Evolutionary conservation across 2,888 invertebrate genomes (phyloP), one percentile per base, ranked within the genome.

Genomic region (Mactromeris polynyma): DNA sequence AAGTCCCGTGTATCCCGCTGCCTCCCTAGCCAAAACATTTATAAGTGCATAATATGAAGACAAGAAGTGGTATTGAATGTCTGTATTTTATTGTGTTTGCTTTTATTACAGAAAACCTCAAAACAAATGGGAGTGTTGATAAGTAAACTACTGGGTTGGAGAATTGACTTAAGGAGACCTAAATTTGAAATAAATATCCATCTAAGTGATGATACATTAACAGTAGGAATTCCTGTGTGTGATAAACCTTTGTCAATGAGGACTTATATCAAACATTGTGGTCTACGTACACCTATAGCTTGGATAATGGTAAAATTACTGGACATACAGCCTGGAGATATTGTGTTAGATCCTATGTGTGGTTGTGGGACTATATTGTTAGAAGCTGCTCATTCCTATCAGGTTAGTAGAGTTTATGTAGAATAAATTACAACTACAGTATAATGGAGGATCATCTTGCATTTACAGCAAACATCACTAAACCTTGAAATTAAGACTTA

Each of bases 301-400:
- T 95, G 94, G 93, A 95, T 95, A 26, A 94, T 96, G 93, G 89
- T 89, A 26, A 79, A 92, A n/a, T 83, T 94, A 11, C 89, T 91
- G 21, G 82, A 91, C 14, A 91, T 94, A 33, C 90, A 95, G 94
- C 64, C 89, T 79, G 93, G 93, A 82, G 93, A 95, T 83, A 79
- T 92, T n/a, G 94, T 96, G 2, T 78, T 96, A 80, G 96, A 96
- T 90, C 96, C 95, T 3, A 94, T 96, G 95, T 96, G 96, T 94
- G 96, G 96, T 3, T 93, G 94, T 83, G 95, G 91, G 31, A 95
- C 95, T 0, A 93, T 95, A 38, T 90, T 96, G 19, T 40, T 96
- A 11, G 96, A 96, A 86, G 94, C 94, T n/a, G 89, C 90, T n/a
- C 86, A 88, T n/a, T 73, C 87, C n/a, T 86, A 86, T 81, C 87